Percentiles rank a stretch among this genome's conserved stretches.
phyloP scores from a whole-genome alignment of 2,113 vertebrate species.

The Tiliqua scincoides region DNA sequence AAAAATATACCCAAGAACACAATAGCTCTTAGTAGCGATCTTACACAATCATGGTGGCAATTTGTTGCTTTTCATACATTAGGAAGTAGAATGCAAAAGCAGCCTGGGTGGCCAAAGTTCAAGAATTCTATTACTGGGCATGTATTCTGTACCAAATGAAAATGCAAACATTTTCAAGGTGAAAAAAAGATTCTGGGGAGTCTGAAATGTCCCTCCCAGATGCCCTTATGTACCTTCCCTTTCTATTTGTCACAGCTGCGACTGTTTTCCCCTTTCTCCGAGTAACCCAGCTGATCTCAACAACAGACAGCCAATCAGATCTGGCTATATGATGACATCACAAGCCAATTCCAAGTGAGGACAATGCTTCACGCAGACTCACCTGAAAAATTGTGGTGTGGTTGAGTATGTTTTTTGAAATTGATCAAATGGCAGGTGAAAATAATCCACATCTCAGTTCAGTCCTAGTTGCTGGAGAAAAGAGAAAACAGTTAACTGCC shows the following conservation, averaged over 20 bases:
- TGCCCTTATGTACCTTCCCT: neutral
- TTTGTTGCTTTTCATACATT: neutral
- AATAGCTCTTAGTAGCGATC: rapidly evolving
- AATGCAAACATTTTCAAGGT: neutral
- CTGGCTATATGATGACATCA: neutral
- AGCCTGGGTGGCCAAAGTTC: neutral
- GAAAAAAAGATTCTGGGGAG: no score
- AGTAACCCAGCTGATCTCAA: neutral
- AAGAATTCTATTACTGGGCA: neutral
- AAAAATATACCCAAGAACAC: neutral
- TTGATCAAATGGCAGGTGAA: neutral
- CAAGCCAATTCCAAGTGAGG: neutral
- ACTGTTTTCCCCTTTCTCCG: neutral
- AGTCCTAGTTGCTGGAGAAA: neutral
- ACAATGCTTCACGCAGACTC: neutral
- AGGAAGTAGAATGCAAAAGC: neutral
- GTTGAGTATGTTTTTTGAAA: neutral
- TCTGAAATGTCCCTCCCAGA: neutral
- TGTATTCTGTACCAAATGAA: neutral
- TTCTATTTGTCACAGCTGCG: neutral
- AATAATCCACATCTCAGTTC: neutral
- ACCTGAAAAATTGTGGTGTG: neutral
- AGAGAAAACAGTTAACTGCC: neutral
- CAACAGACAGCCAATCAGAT: neutral
- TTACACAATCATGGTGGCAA: neutral